Conservation (phyloP, 2,888 invertebrate species). For the Mycogona germanica region DNA sequence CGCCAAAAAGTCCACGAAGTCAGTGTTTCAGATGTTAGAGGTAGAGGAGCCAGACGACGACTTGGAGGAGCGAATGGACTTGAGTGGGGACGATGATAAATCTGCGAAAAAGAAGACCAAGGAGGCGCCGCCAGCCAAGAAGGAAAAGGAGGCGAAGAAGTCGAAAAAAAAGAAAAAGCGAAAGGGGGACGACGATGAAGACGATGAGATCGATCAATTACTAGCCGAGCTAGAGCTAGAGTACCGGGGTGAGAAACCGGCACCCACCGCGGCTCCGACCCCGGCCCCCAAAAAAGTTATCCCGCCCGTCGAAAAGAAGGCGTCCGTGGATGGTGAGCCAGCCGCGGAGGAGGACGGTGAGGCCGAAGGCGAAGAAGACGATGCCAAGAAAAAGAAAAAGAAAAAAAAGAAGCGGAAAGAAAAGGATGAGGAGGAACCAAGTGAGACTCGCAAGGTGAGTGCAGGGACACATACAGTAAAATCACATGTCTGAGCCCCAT, state of each 20-base stretch:
- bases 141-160: conserved; percentile 27
- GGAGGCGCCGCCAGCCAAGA: not conserved
- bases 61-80: conserved; percentile 9
- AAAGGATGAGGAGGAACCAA: conserved; percentile 7
- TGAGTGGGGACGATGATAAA: conserved; percentile 8
- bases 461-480: conserved; percentile 1
- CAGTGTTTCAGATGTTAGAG: conserved; percentile 16
- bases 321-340: conserved; percentile 18
- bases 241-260: conserved; percentile 8
- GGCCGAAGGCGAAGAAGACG: conserved; percentile 28
- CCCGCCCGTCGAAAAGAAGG: conserved; percentile 19
- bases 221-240: conserved; percentile 61
- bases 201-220: conserved; percentile 67
- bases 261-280: conserved; percentile 14
- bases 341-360: conserved; percentile 11
- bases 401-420: conserved; percentile 40
- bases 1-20: not conserved
- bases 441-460: not conserved
- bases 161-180: conserved; percentile 22
- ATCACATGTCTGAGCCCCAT: not conserved
- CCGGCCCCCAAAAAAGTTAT: conserved; percentile 21
- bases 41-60: conserved; percentile 17
- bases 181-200: conserved; percentile 58
- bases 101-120: conserved; percentile 19
- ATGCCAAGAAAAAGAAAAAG: conserved; percentile 29